Base-by-base conservation (phyloP, 2,888 invertebrate species). In the Agrochola circellaris region DNA sequence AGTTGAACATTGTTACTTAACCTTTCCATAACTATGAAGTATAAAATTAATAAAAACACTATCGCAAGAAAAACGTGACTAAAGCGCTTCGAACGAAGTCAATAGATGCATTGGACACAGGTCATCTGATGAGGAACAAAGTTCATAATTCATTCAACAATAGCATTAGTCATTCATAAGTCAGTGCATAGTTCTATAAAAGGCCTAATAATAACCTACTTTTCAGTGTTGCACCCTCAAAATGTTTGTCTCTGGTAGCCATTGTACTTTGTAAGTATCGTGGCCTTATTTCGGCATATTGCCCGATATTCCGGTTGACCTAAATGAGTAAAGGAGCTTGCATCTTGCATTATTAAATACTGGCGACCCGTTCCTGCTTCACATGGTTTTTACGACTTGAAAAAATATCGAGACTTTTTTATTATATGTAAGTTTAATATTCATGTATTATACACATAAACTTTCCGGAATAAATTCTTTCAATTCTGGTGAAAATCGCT, bases 51-150 rank as follows among this genome's bases (percentile, higher is more conserved):
- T 54, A 56, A 48, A 64, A 26, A 38, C 15, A 15, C 9, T n/a
- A 66, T n/a, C 13, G 17, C n/a, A 56, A 70, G 26, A 17, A 70
- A 73, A 66, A 82, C 80, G 69, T 77, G 69, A 61, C 60, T 3
- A 26, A 11, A 13, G 17, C 23, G 17, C 38, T 30, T 65, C 45
- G 13, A 60, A 38, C 5, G 23, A 62, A 34, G 15, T 68, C 20
- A 71, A 45, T 67, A 60, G 62, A 83, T 38, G n/a, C 11, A 64
- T 38, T 68, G 58, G 20, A 48, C 65, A 48, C 65, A 26, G 15
- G 38, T 72, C 60, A 62, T 30, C 9, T 68, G 45, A 30, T 9
- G n/a, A 69, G 54, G 78, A 45, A n/a, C 78, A 81, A 69, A 72
- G 71, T 60, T 83, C 78, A 60, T 13, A 66, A 76, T n/a, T 26